Evolutionary conservation across 1,140 invertebrate genomes (phyloP), one percentile per base, ranked within the genome.

Genomic region (Ostrea denselamellosa): DNA sequence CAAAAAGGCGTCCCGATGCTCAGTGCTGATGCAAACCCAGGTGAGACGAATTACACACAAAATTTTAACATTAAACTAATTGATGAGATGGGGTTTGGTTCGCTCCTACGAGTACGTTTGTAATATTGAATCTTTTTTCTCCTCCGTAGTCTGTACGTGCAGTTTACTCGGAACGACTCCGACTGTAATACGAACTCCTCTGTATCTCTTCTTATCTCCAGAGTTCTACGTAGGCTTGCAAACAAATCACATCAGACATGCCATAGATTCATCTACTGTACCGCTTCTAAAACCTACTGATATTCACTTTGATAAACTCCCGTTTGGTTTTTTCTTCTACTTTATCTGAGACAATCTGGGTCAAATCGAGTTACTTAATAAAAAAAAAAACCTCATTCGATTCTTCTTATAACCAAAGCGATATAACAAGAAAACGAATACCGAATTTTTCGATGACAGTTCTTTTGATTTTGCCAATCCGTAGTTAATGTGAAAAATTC

Each of bases 221-320:
- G 12, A 77, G 12, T 10, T 25, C 68, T 77, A 77, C 68, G 68
- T 77, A 77, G 68, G 68, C 68, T 77, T 34, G 68, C 68, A 77
- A 77, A 77, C 68, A 77, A 77, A 77, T 77, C 68, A 77, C 68
- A 77, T 77, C 68, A 77, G 68, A 77, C 68, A 77, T 77, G 68
- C 68, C 68, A 77, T 77, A 77, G 68, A 77, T 77, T 77, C 68
- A 77, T 77, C 68, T 25, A 77, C 68, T 77, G 22, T 77, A 77
- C 68, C 22, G 68, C 68, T 77, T 77, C 68, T 77, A 77, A 77
- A 62, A 77, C 68, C 68, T 77, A 25, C 68, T 34, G 68, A 77
- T 77, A 77, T 77, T 77, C 68, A 77, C 25, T 77, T 77, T 77
- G 68, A 77, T 77, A 77, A 77, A 77, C 68, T 77, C 68, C 68